These are phyloP conservation scores for Epinephelus coioides DNA, from an alignment of 2,797 vertebrate genomes.

Conservation along the genomic window DNA sequence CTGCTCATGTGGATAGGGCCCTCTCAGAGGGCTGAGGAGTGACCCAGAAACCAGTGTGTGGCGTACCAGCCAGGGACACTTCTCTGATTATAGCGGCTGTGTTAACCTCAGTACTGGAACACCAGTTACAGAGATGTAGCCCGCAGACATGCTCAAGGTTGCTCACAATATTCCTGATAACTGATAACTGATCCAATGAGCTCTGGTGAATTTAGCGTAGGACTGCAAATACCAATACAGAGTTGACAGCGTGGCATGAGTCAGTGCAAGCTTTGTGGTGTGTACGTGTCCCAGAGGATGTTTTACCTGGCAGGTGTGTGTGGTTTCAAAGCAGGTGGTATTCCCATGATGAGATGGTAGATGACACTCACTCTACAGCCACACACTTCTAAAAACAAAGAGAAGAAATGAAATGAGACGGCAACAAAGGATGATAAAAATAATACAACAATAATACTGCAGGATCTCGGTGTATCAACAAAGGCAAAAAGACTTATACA, in stretches of 20 bases:
- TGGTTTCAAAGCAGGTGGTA: conserved; percentile 20
- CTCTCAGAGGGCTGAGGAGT: conserved; percentile 87
- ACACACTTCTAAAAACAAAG: conserved; percentile 26
- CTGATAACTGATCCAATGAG: conserved; percentile 10
- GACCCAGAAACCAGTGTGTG: conserved; percentile 87
- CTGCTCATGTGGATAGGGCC: conserved; percentile 81
- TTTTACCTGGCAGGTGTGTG: conserved; percentile 35
- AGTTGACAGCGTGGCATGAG: neutral
- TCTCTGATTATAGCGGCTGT: conserved; percentile 80
- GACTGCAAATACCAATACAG: neutral
- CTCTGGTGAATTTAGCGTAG: neutral
- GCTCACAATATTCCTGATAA: conserved; percentile 12
- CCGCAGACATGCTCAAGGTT: conserved; percentile 74
- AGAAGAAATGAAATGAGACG: neutral
- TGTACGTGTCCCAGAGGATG: neutral
- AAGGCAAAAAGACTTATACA: neutral
- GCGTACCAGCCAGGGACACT: conserved; percentile 82
- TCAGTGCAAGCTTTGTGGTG: neutral
- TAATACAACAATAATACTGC: neutral
- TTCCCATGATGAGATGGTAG: conserved; percentile 22
- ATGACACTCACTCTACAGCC: conserved; percentile 7
- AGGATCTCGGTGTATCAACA: neutral
- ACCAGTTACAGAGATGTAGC: conserved; percentile 61
- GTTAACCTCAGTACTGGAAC: conserved; percentile 69
- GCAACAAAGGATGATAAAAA: neutral